Evolutionary conservation across 2,113 vertebrate genomes (phyloP), one percentile per base, ranked within the genome.

Genomic region (Mormyrus lacerda): DNA sequence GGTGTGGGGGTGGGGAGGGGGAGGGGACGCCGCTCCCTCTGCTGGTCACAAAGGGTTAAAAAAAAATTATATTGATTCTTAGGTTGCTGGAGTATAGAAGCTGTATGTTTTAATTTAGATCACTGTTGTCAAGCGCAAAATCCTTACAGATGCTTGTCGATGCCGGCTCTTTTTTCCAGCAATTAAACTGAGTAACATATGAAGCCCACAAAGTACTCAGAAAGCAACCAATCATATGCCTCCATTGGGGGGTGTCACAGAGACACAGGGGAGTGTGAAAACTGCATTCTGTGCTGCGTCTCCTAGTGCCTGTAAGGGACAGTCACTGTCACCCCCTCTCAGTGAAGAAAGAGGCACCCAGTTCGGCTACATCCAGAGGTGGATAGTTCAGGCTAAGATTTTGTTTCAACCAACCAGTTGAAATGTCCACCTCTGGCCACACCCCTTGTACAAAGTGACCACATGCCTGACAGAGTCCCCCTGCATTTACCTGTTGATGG

Each of bases 41-140:
- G 21, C 10, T 50, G 83, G 47, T n/a, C 47, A 85, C 11, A 10
- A 21, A 48, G 83, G 21, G n/a, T 50, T 85, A 85, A 47, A 85
- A 50, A 45, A n/a, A 50, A 0, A 1, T 47, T 2, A 85, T 48
- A 31, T 85, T 85, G n/a, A 85, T 47, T 48, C 24, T 44, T 48
- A 48, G 24, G 83, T 7, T 65, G 9, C 61, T 31, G n/a, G 83
- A 85, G n/a, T 50, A 85, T 11, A 50, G n/a, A 85, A 85, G 82
- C n/a, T 15, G 83, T 85, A 50, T 48, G n/a, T 85, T 85, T 50
- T 85, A 13, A 85, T 85, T 85, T 85, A 17, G 83, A 45, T 47
- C 83, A 47, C 24, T 84, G 82, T 50, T 50, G 83, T 50, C 19
- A 48, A 50, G 44, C 10, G 10, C 83, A 50, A 15, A 4, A 85